Base-by-base conservation (phyloP, 2,113 vertebrate genomes). In the Phyllostomus hastatus region DNA sequence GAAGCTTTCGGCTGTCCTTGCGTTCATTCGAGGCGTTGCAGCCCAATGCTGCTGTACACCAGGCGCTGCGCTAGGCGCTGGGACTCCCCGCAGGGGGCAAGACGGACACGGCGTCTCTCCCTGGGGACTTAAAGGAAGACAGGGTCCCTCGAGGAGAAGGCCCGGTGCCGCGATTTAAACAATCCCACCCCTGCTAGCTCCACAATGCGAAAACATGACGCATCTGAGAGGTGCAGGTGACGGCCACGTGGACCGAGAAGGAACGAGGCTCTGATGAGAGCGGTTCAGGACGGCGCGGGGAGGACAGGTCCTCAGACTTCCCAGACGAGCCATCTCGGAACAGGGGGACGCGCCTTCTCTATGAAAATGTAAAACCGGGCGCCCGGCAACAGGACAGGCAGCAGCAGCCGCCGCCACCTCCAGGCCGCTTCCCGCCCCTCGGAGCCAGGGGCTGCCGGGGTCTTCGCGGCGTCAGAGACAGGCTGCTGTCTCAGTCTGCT, bases 1-100 rank as follows among this genome's bases (percentile, higher is more conserved):
- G 98, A 90, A 48, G 52, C 69, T 75, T 69, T 35, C 57, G 31
- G 43, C 50, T 81, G 50, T 43, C 83, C 82, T 83, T 46, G 24
- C 76, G 33, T 86, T 93, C 95, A 84, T 33, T 80, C 86, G 35
- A 61, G n/a, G 57, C n/a, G 31, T 59, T 31, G 43, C n/a, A 84
- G 70, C 1, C 3, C 46, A 82, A 81, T 7, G 64, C 24, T 12
- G 11, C 35, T 14, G 35, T 14, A 1, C 4, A n/a, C 48, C 41
- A n/a, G 50, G n/a, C 0, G 0, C 22, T 85, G 15, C 8, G 2
- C 33, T 48, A 5, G 76, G 85, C 33, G n/a, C 66, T 54, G 33
- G 35, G 9, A 76, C 66, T 57, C 48, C 16, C 12, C 19, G 7
- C 46, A 73, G 66, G 35, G 59, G 43, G 35, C 33, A 1, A 33